Percentiles rank a stretch among this genome's conserved stretches.
phyloP scores from a whole-genome alignment of 2,888 invertebrate genomes.

The Drepanosiphum platanoidis region DNA sequence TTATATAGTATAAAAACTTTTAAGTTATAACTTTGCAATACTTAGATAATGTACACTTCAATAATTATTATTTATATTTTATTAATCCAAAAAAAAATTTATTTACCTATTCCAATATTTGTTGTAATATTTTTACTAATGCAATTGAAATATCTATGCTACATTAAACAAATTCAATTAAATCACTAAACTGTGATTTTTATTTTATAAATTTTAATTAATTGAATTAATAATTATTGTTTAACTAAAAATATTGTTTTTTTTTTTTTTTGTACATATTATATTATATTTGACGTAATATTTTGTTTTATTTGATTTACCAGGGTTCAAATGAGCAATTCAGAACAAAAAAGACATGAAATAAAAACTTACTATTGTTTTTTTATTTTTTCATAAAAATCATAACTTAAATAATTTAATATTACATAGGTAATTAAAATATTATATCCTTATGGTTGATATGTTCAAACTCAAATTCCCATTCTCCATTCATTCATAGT shows the following conservation, averaged over 20 bases:
- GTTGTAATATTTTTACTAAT: too few species aligned
- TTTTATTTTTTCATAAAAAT: constrained; percentile 42
- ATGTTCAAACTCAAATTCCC: constrained; percentile 38
- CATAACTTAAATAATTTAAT: constrained; percentile 37
- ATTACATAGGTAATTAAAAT: constrained; percentile 49
- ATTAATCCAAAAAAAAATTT: too few species aligned
- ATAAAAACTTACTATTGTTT: constrained; percentile 19
- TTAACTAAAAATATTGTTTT: constrained; percentile 15
- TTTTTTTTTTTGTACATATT: constrained; percentile 29
- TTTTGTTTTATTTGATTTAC: neutral
- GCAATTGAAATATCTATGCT: too few species aligned
- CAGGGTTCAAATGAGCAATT: neutral
- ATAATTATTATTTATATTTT: neutral
- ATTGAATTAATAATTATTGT: neutral
- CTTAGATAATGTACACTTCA: neutral
- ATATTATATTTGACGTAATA: constrained; percentile 19
- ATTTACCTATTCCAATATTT: too few species aligned
- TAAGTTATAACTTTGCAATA: neutral
- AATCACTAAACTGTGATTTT: constrained; percentile 30
- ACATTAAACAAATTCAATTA: neutral
- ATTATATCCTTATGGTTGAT: constrained; percentile 23
- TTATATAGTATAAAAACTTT: neutral
- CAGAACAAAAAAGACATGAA: neutral
- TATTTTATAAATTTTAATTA: neutral
- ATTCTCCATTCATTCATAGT: neutral